phyloP scores from a whole-genome alignment of 35 echinoderm and acorn worm species.

The Ptychodera flava region DNA sequence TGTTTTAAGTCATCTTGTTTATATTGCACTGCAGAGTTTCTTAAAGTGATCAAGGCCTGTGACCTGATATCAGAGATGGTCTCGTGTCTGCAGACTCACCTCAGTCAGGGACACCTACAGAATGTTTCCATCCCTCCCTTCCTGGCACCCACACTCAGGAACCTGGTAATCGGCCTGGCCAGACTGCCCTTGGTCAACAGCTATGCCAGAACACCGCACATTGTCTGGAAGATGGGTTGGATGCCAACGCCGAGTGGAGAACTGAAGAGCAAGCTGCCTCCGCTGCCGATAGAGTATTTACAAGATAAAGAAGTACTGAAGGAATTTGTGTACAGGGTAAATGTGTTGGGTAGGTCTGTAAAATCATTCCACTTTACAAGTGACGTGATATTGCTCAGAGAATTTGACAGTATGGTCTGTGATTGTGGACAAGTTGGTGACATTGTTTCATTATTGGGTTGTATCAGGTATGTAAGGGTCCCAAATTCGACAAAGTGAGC shows the following conservation, averaged over 20 bases:
- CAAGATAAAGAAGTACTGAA: constrained; percentile 85
- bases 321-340: constrained; percentile 81
- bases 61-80: constrained; percentile 60
- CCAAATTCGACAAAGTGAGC: too few species aligned
- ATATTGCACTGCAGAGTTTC: constrained; percentile 42
- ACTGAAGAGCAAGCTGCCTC: constrained; percentile 49
- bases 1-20: too few species aligned
- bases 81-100: constrained; percentile 33
- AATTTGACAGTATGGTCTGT: too few species aligned
- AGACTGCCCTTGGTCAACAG: constrained; percentile 77
- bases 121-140: constrained; percentile 44
- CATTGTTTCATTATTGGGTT: too few species aligned
- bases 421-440: too few species aligned
- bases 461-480: too few species aligned
- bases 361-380: too few species aligned
- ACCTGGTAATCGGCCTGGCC: constrained; percentile 63
- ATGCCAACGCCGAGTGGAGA: constrained; percentile 47
- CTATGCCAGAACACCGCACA: constrained; percentile 82
- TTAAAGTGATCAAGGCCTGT: constrained; percentile 47
- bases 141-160: constrained; percentile 67
- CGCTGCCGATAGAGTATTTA: constrained; percentile 76
- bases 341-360: constrained; percentile 53
- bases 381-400: too few species aligned
- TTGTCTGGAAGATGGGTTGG: constrained; percentile 94
- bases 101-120: constrained; percentile 17